Conservation (phyloP, 2,888 invertebrate species). For the Lasioglossum leucozonium region DNA sequence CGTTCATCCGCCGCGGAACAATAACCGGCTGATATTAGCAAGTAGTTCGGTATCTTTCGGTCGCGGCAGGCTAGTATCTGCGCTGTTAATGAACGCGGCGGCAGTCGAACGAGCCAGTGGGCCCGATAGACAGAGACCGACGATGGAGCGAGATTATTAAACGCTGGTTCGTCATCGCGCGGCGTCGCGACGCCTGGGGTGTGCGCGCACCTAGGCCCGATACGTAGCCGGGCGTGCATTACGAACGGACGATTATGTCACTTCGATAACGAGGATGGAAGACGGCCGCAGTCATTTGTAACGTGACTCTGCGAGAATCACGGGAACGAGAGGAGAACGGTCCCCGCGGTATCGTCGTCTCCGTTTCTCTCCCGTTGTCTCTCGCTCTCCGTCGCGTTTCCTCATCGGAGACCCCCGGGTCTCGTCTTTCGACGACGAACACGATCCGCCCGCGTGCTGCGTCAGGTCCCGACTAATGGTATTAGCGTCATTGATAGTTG, state of each 20-base stretch:
- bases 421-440: slow-evolving; percentile 39
- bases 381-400: slow-evolving; percentile 15
- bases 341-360: slow-evolving; percentile 32
- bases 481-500: slow-evolving; percentile 81
- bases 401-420: not conserved
- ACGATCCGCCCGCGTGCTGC: slow-evolving; percentile 54
- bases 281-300: slow-evolving; percentile 81
- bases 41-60: slow-evolving; percentile 48
- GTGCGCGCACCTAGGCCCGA: slow-evolving; percentile 49
- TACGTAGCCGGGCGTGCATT: slow-evolving; percentile 57
- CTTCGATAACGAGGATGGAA: slow-evolving; percentile 82
- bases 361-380: slow-evolving; percentile 28
- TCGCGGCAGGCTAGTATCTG: slow-evolving; percentile 50
- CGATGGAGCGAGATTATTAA: slow-evolving; percentile 72
- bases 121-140: slow-evolving; percentile 54
- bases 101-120: slow-evolving; percentile 31
- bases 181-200: slow-evolving; percentile 39
- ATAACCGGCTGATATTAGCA: slow-evolving; percentile 31
- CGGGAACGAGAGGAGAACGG: slow-evolving; percentile 68
- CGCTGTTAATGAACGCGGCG: slow-evolving; percentile 62
- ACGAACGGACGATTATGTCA: slow-evolving; percentile 82
- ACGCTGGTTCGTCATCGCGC: slow-evolving; percentile 66
- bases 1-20: slow-evolving; percentile 9
- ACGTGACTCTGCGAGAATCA: slow-evolving; percentile 83
- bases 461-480: slow-evolving; percentile 77